Evolutionary conservation across 1,140 invertebrate species (phyloP), one percentile per base, ranked within the genome.

Genomic region (Asbolus verrucosus): DNA sequence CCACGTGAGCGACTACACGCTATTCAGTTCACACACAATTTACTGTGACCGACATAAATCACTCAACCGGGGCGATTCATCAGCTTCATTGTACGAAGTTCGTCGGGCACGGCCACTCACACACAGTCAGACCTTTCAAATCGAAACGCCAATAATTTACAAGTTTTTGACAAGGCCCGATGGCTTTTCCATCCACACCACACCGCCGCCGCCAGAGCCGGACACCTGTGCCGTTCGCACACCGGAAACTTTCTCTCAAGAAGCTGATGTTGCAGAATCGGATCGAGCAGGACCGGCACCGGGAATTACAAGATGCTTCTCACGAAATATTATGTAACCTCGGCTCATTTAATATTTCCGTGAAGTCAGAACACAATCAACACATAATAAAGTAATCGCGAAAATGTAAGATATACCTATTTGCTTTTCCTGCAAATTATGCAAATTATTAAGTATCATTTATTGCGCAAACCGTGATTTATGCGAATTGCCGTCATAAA

Each of bases 1-100:
- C 46, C 46, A 54, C 46, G 46, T 54, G 46, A 54, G 46, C 46
- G 46, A 54, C 24, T 54, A 54, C 46, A 54, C 46, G 46, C 46
- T 54, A 54, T 54, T 54, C 46, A 54, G 46, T 54, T 54, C 76
- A 75, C 76, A 75, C 75, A 78, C 75, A 77, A 77, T 76, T 77
- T 74, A 75, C 72, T 71, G 69, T 73, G 73, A 70, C 69, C 72
- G 77, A 78, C 74, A 78, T 78, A 78, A 77, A 78, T 78, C 77
- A 78, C 77, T 78, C 77, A 77, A 74, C 74, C 70, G 67, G 60
- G 63, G 69, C 77, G 75, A 78, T 78, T 77, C 77, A 78, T 78
- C 77, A 78, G 75, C 65, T 71, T 76, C 70, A 70, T 72, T 75
- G 73, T 75, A 67, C 68, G 39, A 62, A 54, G 31, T 59, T 68